Conservation (phyloP, 2,113 vertebrate genomes). For the Poeciliopsis prolifica region DNA sequence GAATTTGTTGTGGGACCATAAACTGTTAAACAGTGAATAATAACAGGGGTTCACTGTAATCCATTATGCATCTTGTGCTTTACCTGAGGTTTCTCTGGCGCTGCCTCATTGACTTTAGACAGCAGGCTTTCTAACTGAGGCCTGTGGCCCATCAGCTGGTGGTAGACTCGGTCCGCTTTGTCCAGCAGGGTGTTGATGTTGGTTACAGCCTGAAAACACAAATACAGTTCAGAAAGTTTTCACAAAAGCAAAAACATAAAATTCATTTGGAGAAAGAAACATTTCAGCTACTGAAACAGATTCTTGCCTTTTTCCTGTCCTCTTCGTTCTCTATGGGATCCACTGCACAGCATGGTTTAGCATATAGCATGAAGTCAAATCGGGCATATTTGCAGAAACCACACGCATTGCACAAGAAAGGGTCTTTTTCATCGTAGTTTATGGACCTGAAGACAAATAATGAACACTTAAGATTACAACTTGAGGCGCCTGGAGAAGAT, state of each 20-base stretch:
- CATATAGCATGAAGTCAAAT: conserved; percentile 99
- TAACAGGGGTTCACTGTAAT: background rate
- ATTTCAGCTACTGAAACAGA: background rate
- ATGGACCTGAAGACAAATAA: conserved; percentile 85
- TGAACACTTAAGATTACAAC: background rate
- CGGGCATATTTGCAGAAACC: conserved; percentile 99
- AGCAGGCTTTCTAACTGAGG: conserved; percentile 95
- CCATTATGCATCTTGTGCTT: conserved; percentile 10
- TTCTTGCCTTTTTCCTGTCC: conserved; percentile 92
- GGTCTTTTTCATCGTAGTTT: conserved; percentile 98
- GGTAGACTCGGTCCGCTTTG: conserved; percentile 97
- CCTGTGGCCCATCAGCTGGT: conserved; percentile 97
- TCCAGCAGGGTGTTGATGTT: conserved; percentile 98
- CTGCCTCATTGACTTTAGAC: conserved; percentile 96
- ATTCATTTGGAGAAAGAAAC: background rate
- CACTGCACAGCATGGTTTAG: conserved; percentile 96
- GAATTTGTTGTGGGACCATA: too few species aligned
- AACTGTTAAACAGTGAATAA: too few species aligned
- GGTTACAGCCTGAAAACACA: conserved; percentile 87
- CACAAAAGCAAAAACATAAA: background rate
- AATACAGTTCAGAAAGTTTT: background rate
- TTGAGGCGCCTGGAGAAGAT: background rate
- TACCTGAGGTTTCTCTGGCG: conserved; percentile 97
- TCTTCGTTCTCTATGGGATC: conserved; percentile 99
- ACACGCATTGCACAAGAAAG: conserved; percentile 97